Evolutionary conservation across 1,140 invertebrate species (phyloP).

Genomic region (Leptopilina clavipes): DNA sequence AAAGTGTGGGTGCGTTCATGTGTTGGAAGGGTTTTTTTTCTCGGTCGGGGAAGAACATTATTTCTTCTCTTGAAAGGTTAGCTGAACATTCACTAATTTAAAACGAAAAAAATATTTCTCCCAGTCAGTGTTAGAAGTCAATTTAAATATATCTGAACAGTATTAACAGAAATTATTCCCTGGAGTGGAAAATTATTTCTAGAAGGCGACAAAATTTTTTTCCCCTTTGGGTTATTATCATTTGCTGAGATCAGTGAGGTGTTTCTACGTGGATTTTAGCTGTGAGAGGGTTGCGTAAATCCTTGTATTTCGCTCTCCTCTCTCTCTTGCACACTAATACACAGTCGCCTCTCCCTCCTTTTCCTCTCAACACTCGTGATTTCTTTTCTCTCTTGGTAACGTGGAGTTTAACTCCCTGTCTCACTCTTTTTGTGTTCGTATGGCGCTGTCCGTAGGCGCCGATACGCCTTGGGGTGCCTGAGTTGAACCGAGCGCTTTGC

Average conservation of each 20-base stretch:
- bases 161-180: too few relatives aligned
- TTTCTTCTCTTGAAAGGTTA: too few relatives aligned
- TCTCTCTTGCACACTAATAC: conserved; percentile 23
- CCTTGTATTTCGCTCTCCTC: conserved; percentile 48
- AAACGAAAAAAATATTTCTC: too few relatives aligned
- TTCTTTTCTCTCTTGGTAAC: conserved; percentile 38
- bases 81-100: conserved; percentile 1
- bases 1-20: conserved; percentile 35
- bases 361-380: conserved; percentile 35
- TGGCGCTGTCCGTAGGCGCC: conserved; percentile 59
- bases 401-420: conserved; percentile 45
- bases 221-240: conserved; percentile 60
- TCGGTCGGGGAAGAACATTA: too few relatives aligned
- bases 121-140: too few relatives aligned
- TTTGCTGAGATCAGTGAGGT: conserved; percentile 53
- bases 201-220: conserved; percentile 35
- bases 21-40: too few relatives aligned
- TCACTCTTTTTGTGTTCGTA: conserved; percentile 50
- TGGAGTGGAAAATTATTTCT: too few relatives aligned
- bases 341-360: conserved; percentile 39
- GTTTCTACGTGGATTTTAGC: conserved; percentile 62
- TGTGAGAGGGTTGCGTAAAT: conserved; percentile 70
- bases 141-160: too few relatives aligned
- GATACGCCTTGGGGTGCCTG: conserved; percentile 35
- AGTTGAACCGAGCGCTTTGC: neutral